Evolutionary conservation across 2,888 invertebrate species (phyloP), one percentile per base, ranked within the genome.

Genomic region (Gastracanthus pulcherrimus): DNA sequence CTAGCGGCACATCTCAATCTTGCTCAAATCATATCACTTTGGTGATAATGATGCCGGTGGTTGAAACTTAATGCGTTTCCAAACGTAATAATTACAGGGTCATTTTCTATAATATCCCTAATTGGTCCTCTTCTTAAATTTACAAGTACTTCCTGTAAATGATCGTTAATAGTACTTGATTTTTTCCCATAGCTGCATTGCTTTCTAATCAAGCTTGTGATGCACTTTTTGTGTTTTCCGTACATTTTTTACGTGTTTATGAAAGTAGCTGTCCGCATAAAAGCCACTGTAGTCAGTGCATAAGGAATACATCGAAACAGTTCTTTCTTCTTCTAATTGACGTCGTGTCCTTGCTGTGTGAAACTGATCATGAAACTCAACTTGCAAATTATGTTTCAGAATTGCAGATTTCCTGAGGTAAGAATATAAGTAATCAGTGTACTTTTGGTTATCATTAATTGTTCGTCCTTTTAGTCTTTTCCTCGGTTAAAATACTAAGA

Each of bases 11-110:
- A 41, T 16, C 72, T 51, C 9, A 72, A 23, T 41, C 72, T 36
- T 26, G 72, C 58, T 6, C 72, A 16, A 9, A 72, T 71, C 70
- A 71, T 72, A 4, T 36, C 48, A 11, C 29, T 26, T 13, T 72
- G 38, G 23, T 58, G 58, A n/a, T 38, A 19, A 26, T n/a, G 34
- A 19, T 34, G 34, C 9, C 60, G 11, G 41, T 58, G n/a, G 26
- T 72, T 72, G 36, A 5, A 72, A 19, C 51, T 23, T 1, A 34
- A 38, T 23, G 38, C 58, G 13, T 72, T 72, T 31, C 72, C 72
- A 23, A 51, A 72, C 2, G 31, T 38, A n/a, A 72, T 41, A 1
- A 58, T 72, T 29, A 58, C 13, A n/a, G 3, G 11, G 26, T 72
- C 58, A 13, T 7, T 38, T 58, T 72, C 26, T 29, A 72, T 58